Evolutionary conservation across 2,888 invertebrate species (phyloP).

Genomic region (Drosophila kanekoi): DNA sequence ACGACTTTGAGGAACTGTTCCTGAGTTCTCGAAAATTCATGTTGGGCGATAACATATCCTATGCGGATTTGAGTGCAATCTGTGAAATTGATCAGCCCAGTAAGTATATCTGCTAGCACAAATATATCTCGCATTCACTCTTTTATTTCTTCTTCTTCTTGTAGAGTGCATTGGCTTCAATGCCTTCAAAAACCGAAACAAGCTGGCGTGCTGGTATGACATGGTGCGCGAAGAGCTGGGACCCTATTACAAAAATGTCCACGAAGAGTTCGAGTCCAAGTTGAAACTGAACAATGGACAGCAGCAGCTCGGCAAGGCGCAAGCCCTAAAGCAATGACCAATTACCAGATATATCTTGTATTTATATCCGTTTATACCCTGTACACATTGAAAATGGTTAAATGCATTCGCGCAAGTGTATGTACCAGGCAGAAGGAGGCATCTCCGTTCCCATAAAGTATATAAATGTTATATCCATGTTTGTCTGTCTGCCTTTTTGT

Average conservation of each 20-base stretch:
- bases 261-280: constrained; percentile 79
- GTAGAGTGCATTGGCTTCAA: constrained; percentile 89
- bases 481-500: not conserved
- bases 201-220: constrained; percentile 88
- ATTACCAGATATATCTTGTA: constrained; percentile 11
- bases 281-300: constrained; percentile 67
- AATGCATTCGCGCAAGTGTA: not conserved
- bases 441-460: not conserved
- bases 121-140: not conserved
- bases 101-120: constrained; percentile 79
- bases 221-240: constrained; percentile 87
- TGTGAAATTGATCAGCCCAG: constrained; percentile 92
- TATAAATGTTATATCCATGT: not conserved
- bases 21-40: constrained; percentile 86
- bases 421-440: not conserved
- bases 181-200: constrained; percentile 87
- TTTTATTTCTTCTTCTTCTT: not conserved
- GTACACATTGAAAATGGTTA: not conserved
- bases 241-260: constrained; percentile 89
- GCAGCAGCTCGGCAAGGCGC: constrained; percentile 65
- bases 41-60: constrained; percentile 88
- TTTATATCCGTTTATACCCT: constrained; percentile 15
- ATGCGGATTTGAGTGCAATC: constrained; percentile 91
- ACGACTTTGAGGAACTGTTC: constrained; percentile 87
- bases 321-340: constrained; percentile 77